Base-by-base conservation (phyloP, 1,140 invertebrate species). In the Xylocopa sonorina region DNA sequence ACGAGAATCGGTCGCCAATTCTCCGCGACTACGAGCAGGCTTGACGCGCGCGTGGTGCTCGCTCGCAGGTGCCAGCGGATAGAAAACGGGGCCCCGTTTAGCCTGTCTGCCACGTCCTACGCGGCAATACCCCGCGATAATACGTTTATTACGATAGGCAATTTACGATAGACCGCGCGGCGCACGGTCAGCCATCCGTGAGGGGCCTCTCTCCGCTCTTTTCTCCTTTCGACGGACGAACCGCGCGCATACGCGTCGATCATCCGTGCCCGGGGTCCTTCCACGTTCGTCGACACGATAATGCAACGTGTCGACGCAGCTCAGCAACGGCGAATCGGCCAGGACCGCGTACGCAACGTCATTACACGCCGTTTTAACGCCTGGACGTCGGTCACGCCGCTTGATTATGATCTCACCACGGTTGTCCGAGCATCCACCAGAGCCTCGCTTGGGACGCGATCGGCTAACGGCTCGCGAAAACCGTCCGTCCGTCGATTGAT, bases 131-230 rank as follows among this genome's bases (percentile, higher is more conserved):
- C 67, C 68, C 60, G 63, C 80, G 84, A 90, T 90, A 89, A 90
- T 90, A 88, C 84, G 81, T 88, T 89, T 89, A 89, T 90, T 87
- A 81, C 86, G 81, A 86, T 81, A 80, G 69, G 72, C 80, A 83
- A 89, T 90, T 90, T 88, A 89, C 81, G 87, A 88, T 77, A 75
- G 58, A 55, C 41, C 32, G 41, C n/a, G 72, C 50, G 58, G 60
- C 60, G 21, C 32, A 14, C 12, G 3, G 14, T 14, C 43, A 50
- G 18, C 57, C 29, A 48, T 73, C n/a, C 43, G 68, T 2, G 46
- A 50, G 34, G n/a, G n/a, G n/a, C n/a, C n/a, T n/a, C n/a, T n/a
- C 62, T 55, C 46, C 27, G 43, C 58, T 41, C 50, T 50, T 69
- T 76, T 73, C 18, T 51, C 58, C 34, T 63, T 66, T 58, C 66